A percentile compares a stretch with the other conserved stretches of the same genome.
phyloP scores from a whole-genome alignment of 2,888 invertebrate species.

The Tiphia femorata region DNA sequence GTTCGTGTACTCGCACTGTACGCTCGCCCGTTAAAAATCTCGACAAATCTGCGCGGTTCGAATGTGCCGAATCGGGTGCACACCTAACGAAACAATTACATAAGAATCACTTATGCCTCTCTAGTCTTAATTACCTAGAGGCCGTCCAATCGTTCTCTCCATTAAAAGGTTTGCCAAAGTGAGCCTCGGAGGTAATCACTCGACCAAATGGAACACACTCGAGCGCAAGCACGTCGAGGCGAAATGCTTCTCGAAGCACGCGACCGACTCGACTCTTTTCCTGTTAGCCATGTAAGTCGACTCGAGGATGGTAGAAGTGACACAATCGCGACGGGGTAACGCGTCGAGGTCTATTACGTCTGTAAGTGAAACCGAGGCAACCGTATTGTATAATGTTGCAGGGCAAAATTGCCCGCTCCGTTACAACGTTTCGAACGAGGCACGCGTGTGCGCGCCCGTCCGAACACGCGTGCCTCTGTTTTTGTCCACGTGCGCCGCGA shows the following conservation, averaged over 20 bases:
- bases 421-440: no score
- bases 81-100: no score
- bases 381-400: slow-evolving; percentile 45
- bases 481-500: no score
- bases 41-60: no score
- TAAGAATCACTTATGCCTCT: slow-evolving; percentile 22
- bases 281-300: background rate
- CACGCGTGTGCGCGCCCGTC: no score
- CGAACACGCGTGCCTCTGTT: no score
- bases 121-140: background rate
- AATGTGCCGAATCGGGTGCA: no score
- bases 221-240: slow-evolving; percentile 12
- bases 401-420: slow-evolving; percentile 27
- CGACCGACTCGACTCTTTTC: background rate
- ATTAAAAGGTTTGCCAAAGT: no score
- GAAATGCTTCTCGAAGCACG: slow-evolving; percentile 8
- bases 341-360: slow-evolving; percentile 46
- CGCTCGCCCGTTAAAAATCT: no score
- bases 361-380: slow-evolving; percentile 48
- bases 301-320: background rate
- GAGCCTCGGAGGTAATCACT: background rate
- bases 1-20: no score
- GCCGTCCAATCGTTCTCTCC: background rate
- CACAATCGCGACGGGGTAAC: background rate
- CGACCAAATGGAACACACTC: slow-evolving; percentile 14